Evolutionary conservation across 2,888 invertebrate species (phyloP).

Genomic region (Scrobipalpa costella): DNA sequence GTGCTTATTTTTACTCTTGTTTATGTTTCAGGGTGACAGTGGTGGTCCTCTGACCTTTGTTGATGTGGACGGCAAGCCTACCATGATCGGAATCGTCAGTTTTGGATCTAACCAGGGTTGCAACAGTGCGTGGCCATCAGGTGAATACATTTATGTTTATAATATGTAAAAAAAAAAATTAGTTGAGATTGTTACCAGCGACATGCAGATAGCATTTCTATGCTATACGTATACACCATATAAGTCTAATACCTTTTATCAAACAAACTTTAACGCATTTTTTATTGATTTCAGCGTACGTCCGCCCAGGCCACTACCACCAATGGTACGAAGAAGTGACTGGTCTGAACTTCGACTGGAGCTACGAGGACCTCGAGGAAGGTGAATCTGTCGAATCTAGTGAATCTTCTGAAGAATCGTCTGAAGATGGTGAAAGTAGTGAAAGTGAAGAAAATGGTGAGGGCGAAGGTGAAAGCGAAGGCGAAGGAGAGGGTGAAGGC

Average conservation of each 20-base stretch:
- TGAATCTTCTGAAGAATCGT: not conserved
- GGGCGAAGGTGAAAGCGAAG: not conserved
- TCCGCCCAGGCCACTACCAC: constrained; percentile 70
- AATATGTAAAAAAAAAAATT: no score
- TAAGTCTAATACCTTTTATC: no score
- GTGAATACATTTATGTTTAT: constrained; percentile 38
- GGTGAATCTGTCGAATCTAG: not conserved
- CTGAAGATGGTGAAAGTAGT: not conserved
- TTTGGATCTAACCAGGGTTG: constrained; percentile 62
- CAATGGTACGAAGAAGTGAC: constrained; percentile 63
- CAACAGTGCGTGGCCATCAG: constrained; percentile 62
- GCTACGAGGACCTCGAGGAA: constrained; percentile 32
- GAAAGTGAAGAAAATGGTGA: not conserved
- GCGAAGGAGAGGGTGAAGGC: not conserved
- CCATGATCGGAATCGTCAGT: constrained; percentile 67
- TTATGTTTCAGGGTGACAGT: constrained; percentile 60
- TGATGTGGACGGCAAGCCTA: constrained; percentile 56
- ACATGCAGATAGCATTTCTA: no score
- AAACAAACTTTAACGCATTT: not conserved
- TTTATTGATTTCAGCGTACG: constrained; percentile 51
- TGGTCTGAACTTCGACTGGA: constrained; percentile 67
- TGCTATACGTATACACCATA: not conserved
- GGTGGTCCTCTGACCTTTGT: constrained; percentile 59
- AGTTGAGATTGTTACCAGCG: no score
- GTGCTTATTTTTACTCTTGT: not conserved